Evolutionary conservation across 2,113 vertebrate species (phyloP).

Genomic region (Dicerorhinus sumatrensis): DNA sequence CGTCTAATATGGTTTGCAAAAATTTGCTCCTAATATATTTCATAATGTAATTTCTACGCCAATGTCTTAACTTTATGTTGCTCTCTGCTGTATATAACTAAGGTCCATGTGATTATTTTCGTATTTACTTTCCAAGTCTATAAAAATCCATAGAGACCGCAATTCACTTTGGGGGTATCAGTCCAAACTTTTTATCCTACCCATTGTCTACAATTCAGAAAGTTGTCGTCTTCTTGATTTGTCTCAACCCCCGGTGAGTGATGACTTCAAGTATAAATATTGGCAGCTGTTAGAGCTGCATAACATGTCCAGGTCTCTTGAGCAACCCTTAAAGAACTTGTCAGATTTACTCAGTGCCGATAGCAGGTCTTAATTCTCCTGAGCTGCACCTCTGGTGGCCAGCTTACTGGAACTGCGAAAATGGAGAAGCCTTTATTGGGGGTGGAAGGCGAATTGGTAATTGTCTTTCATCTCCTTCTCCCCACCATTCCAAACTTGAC

Average conservation of each 20-base stretch:
- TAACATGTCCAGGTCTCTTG: not conserved
- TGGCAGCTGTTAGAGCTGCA: conserved; percentile 69
- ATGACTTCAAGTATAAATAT: conserved; percentile 69
- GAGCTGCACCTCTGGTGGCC: conserved; percentile 40
- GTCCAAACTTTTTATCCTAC: not conserved
- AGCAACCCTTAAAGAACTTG: conserved; percentile 60
- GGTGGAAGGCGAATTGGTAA: conserved; percentile 18
- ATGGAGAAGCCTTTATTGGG: conserved; percentile 27
- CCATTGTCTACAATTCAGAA: not conserved
- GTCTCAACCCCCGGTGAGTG: conserved; percentile 64
- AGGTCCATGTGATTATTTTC: not conserved
- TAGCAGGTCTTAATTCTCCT: conserved; percentile 66
- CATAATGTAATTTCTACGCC: not conserved
- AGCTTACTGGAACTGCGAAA: conserved; percentile 55
- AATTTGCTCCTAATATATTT: not conserved
- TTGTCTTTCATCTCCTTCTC: conserved; percentile 46
- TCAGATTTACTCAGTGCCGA: conserved; percentile 62
- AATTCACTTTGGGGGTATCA: not conserved
- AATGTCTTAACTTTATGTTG: not conserved
- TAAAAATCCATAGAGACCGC: not conserved
- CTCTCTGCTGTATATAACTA: not conserved
- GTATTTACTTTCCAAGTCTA: not conserved
- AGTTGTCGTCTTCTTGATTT: conserved; percentile 53
- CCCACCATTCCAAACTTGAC: conserved; percentile 14
- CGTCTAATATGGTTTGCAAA: not conserved